Base-by-base conservation (phyloP, 2,888 invertebrate species). In the Pristionchus mayeri region DNA sequence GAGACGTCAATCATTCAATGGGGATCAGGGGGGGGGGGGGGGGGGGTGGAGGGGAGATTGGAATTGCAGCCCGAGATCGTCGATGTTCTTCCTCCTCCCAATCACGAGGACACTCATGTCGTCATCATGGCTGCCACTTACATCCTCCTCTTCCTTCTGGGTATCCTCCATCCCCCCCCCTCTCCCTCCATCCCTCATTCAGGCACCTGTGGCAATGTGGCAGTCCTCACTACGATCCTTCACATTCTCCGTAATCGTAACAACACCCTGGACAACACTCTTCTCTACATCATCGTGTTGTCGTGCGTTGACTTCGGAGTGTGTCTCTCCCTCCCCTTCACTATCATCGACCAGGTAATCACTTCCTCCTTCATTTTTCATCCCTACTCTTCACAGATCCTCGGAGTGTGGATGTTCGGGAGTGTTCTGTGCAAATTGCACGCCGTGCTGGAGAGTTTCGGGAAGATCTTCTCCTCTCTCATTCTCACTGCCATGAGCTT, bases 321-420 rank as follows among this genome's bases (percentile, higher is more conserved):
- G 34, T 91, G 92, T 85, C 86, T 92, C 18, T 88, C 88, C 16
- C 87, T 92, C 16, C 92, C 92, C 24, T 90, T 92, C 83, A 92
- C 92, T 18, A 91, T 92, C 24, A 92, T 92, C 85, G 92, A 92
- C 87, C 92, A 91, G 88, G 91, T 90, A 54, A 57, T 24, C n/a
- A n/a, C n/a, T n/a, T n/a, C n/a, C n/a, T n/a, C n/a, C n/a, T n/a
- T n/a, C n/a, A n/a, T n/a, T n/a, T n/a, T n/a, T n/a, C n/a, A n/a
- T n/a, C n/a, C n/a, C n/a, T n/a, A n/a, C n/a, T n/a, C n/a, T n/a
- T n/a, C n/a, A n/a, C 85, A 91, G 90, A 92, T 92, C 63, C 90
- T 92, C 48, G 92, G 92, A 30, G 92, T 92, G 82, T 92, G 92
- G 92, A 91, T 91, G 92, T 92, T 92, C 84, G 92, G 92, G 13